These are phyloP conservation scores for Clinocottus analis DNA, from an alignment of 2,113 vertebrate genomes.

Conservation along the genomic window DNA sequence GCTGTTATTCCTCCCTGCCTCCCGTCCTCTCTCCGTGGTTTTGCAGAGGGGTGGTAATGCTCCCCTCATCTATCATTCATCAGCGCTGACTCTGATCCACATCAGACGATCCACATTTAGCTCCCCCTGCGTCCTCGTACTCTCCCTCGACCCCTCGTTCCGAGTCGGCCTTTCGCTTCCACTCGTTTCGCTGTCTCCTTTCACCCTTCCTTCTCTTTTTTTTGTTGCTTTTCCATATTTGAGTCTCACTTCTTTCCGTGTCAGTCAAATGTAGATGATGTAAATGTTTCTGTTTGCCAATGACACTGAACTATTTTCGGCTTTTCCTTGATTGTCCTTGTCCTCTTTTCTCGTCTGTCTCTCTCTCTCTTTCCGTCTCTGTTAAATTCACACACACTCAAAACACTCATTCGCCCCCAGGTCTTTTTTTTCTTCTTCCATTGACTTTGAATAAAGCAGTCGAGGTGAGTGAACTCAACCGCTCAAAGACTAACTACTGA, in stretches of 20 bases:
- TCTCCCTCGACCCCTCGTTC: neutral
- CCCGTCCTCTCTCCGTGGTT: conserved; percentile 13
- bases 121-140: conserved; percentile 13
- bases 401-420: conserved; percentile 40
- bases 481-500: conserved; percentile 63
- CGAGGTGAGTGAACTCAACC: conserved; percentile 63
- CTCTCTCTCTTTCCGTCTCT: neutral
- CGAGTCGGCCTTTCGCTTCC: conserved; percentile 2
- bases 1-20: conserved; percentile 31
- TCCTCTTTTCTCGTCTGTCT: conserved; percentile 14
- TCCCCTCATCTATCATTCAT: conserved; percentile 72
- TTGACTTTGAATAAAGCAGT: conserved; percentile 70
- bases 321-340: conserved; percentile 38
- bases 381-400: conserved; percentile 27
- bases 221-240: neutral
- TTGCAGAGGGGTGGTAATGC: conserved; percentile 54
- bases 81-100: conserved; percentile 60
- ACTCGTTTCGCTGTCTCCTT: neutral
- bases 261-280: conserved; percentile 15
- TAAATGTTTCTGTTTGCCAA: neutral
- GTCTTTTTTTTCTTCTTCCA: conserved; percentile 60
- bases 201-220: conserved; percentile 17
- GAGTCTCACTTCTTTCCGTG: conserved; percentile 6
- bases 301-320: conserved; percentile 22
- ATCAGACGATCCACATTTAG: conserved; percentile 64